phyloP scores from a whole-genome alignment of 2,797 vertebrate genomes.

The Cirrhinus molitorella region DNA sequence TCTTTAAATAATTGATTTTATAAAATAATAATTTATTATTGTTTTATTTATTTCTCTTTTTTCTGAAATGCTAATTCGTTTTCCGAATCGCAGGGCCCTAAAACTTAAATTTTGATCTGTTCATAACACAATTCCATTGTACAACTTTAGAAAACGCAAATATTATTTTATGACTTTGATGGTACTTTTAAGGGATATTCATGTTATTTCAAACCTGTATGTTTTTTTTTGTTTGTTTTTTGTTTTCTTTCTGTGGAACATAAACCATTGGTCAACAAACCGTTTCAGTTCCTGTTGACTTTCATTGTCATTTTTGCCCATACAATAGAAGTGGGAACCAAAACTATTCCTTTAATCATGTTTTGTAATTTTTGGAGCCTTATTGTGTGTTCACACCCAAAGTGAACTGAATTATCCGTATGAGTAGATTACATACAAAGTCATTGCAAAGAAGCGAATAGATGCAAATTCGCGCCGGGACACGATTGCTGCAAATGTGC shows the following conservation, averaged over 20 bases:
- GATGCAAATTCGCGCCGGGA: too few relatives aligned
- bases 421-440: too few relatives aligned
- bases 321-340: not conserved
- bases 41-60: too few relatives aligned
- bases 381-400: too few relatives aligned
- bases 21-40: too few relatives aligned
- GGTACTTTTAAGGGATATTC: not conserved
- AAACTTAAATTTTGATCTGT: not conserved
- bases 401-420: too few relatives aligned
- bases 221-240: too few relatives aligned
- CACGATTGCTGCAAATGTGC: too few relatives aligned
- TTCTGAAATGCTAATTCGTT: too few relatives aligned
- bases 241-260: not conserved
- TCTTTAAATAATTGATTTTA: too few relatives aligned
- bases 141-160: not conserved
- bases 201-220: not conserved
- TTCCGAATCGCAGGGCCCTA: too few relatives aligned
- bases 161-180: not conserved
- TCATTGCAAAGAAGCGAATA: too few relatives aligned
- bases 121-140: not conserved
- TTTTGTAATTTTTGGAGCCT: not conserved
- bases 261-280: not conserved
- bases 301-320: not conserved
- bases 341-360: not conserved
- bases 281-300: not conserved